Conservation (phyloP, 2,113 vertebrate genomes). For the Noturus placidus region DNA sequence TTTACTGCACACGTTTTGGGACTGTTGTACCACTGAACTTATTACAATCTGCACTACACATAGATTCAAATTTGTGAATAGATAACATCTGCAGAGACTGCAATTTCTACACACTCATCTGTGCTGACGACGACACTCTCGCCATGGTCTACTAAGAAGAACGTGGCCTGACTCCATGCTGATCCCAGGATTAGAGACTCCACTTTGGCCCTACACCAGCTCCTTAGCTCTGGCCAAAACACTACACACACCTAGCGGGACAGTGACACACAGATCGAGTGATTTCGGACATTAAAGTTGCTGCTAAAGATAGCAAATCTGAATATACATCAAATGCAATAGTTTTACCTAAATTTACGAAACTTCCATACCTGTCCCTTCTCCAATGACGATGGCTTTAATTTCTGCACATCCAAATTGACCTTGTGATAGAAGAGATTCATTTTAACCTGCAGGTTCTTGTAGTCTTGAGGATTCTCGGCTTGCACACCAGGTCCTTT, state of each 20-base stretch:
- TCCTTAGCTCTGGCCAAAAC: slow-evolving; percentile 62
- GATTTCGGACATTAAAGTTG: neutral
- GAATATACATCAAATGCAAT: neutral
- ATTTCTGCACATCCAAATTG: slow-evolving; percentile 48
- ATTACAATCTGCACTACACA: neutral
- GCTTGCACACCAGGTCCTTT: slow-evolving; percentile 14
- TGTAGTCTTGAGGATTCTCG: slow-evolving; percentile 52
- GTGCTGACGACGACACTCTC: slow-evolving; percentile 60
- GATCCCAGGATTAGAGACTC: slow-evolving; percentile 60
- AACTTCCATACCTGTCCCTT: slow-evolving; percentile 63
- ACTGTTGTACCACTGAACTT: neutral
- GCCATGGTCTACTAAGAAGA: slow-evolving; percentile 70
- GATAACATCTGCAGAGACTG: neutral
- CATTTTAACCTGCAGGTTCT: slow-evolving; percentile 63
- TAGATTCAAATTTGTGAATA: neutral
- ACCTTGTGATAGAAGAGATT: slow-evolving; percentile 69
- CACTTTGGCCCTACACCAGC: slow-evolving; percentile 72
- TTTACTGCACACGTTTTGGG: neutral
- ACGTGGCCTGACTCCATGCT: slow-evolving; percentile 46
- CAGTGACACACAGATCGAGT: neutral
- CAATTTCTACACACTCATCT: slow-evolving; percentile 60
- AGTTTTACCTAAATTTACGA: neutral
- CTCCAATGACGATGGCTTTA: slow-evolving; percentile 58
- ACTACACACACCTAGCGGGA: slow-evolving; percentile 67
- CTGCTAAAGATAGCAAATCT: neutral